phyloP scores from a whole-genome alignment of 2,113 vertebrate species.

The Lamprotornis superbus region DNA sequence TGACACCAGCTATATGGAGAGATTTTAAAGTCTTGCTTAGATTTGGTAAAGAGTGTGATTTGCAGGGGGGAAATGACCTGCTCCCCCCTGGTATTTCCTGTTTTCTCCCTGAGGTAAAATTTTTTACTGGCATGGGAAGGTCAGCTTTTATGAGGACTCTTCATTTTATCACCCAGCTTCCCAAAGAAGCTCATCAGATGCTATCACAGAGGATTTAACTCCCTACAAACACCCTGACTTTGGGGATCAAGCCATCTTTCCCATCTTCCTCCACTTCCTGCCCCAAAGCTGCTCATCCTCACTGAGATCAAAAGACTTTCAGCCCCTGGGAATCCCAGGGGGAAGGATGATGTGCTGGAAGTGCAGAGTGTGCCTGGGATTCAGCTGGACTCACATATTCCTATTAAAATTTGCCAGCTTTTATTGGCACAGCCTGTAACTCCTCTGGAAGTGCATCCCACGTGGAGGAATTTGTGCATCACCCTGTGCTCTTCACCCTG shows the following conservation, averaged over 20 bases:
- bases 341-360: accelerated
- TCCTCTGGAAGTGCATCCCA: not conserved
- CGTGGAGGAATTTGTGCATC: not conserved
- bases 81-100: not conserved
- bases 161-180: not conserved
- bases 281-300: not conserved
- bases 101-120: not conserved
- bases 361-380: not conserved
- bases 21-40: not conserved
- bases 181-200: not conserved
- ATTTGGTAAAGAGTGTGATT: not conserved
- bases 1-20: not conserved
- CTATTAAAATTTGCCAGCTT: not conserved
- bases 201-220: not conserved
- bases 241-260: not conserved
- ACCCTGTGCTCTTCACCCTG: not conserved
- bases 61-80: not conserved
- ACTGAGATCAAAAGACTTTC: accelerated
- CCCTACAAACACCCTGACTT: not conserved
- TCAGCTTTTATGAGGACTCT: not conserved
- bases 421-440: not conserved
- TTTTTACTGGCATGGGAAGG: not conserved
- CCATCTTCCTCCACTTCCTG: not conserved
- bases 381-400: not conserved
- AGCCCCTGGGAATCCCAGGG: not conserved